These are phyloP conservation scores for Dicerorhinus sumatrensis DNA, from an alignment of 2,113 vertebrate species.

Conservation along the genomic window DNA sequence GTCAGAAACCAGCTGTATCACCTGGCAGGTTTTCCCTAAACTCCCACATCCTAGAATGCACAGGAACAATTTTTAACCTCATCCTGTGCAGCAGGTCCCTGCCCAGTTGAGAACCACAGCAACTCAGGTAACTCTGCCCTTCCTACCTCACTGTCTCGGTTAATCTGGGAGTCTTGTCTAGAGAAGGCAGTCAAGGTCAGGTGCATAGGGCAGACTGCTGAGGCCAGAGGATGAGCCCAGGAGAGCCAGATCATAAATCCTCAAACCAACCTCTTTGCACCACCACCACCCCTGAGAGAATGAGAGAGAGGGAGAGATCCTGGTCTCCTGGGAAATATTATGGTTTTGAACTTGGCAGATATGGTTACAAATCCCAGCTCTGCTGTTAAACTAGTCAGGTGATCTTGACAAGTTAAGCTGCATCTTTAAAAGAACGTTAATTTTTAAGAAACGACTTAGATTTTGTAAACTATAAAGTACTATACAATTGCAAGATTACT, in stretches of 20 bases:
- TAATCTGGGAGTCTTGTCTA: background rate
- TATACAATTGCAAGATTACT: background rate
- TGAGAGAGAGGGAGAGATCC: no score
- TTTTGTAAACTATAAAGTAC: slow-evolving; percentile 7
- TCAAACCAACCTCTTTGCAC: background rate
- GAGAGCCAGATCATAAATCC: background rate
- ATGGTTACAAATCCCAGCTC: background rate
- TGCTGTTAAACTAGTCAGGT: background rate
- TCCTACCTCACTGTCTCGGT: background rate
- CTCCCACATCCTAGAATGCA: background rate
- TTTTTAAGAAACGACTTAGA: slow-evolving; percentile 2
- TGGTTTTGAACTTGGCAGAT: background rate
- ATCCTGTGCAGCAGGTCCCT: background rate
- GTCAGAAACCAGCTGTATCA: background rate
- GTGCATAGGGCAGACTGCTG: background rate
- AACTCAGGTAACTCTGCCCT: background rate
- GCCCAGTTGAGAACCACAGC: background rate
- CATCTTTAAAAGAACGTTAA: background rate
- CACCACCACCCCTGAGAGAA: background rate
- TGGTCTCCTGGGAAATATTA: background rate
- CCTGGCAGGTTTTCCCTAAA: background rate
- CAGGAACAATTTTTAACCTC: background rate
- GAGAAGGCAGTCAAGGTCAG: background rate
- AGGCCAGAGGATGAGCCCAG: background rate
- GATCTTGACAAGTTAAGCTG: background rate